Conservation (phyloP, 2,888 invertebrate genomes). For the Mactromeris polynyma region DNA sequence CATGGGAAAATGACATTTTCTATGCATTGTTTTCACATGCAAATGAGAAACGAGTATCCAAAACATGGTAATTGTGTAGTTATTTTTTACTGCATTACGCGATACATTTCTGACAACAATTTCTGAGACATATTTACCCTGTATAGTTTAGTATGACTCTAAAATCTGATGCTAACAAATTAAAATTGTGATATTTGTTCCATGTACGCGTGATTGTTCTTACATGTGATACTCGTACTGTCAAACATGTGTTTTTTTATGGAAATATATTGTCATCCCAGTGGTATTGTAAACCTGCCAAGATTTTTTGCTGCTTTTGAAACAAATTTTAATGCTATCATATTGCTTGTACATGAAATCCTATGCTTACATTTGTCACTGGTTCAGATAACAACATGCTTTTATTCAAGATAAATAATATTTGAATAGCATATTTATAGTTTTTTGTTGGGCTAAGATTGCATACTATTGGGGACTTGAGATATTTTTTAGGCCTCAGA, state of each 20-base stretch:
- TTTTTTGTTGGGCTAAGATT: too few relatives aligned
- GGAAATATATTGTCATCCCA: slow-evolving; percentile 17
- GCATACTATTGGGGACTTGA: too few relatives aligned
- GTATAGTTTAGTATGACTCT: neutral
- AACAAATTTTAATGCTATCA: slow-evolving; percentile 1
- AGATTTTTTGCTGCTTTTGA: slow-evolving; percentile 32
- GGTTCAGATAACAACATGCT: neutral
- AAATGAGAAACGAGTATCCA: too few relatives aligned
- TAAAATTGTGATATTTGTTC: slow-evolving; percentile 22
- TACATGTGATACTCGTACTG: slow-evolving; percentile 20
- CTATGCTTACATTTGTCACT: slow-evolving; percentile 3
- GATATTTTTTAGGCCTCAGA: too few relatives aligned
- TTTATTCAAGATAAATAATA: too few relatives aligned
- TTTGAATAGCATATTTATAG: too few relatives aligned
- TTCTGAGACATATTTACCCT: neutral
- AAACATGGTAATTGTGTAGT: too few relatives aligned
- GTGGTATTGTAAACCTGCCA: slow-evolving; percentile 30
- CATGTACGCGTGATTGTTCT: slow-evolving; percentile 21
- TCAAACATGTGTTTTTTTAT: slow-evolving; percentile 20
- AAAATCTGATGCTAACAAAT: neutral
- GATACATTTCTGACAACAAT: neutral
- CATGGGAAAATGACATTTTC: too few relatives aligned
- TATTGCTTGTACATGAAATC: neutral
- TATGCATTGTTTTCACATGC: too few relatives aligned
- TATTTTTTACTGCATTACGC: neutral